phyloP scores from a whole-genome alignment of 1,140 invertebrate genomes.

The Pseudobourletiella spinata region DNA sequence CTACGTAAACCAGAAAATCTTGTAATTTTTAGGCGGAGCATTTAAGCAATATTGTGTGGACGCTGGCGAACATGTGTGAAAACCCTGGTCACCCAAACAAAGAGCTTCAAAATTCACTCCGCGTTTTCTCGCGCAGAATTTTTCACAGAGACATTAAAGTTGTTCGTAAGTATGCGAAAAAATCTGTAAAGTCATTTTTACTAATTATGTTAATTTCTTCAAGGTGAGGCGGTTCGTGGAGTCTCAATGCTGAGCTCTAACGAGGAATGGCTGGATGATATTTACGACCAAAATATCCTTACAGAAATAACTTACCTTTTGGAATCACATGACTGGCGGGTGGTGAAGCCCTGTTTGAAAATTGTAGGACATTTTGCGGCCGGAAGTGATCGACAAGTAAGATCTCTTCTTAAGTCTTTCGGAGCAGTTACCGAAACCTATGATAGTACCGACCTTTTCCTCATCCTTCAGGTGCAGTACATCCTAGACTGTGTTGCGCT shows the following conservation, averaged over 20 bases:
- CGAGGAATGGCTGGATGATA: slow-evolving; percentile 2
- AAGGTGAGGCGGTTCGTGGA: slow-evolving; percentile 1
- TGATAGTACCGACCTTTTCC: neutral
- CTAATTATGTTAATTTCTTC: too few species aligned
- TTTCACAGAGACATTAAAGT: neutral
- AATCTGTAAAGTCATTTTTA: too few species aligned
- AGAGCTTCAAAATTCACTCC: neutral
- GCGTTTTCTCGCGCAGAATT: neutral
- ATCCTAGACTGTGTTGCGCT: neutral
- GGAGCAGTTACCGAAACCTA: neutral
- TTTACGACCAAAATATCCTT: neutral
- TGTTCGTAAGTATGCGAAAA: neutral
- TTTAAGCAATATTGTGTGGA: neutral
- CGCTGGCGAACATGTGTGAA: neutral
- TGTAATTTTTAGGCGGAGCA: neutral
- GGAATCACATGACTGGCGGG: neutral
- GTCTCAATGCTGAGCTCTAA: neutral
- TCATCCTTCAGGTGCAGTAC: neutral
- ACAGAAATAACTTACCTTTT: neutral
- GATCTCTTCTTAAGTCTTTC: neutral
- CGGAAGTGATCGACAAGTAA: neutral
- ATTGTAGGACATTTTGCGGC: neutral
- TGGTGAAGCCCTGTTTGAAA: neutral
- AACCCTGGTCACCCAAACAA: neutral
- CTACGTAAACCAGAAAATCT: too few species aligned